A percentile compares a stretch with the other conserved stretches of the same genome.
Evolutionary conservation across 2,113 vertebrate genomes (phyloP).

Genomic region (Calyptomena viridis): DNA sequence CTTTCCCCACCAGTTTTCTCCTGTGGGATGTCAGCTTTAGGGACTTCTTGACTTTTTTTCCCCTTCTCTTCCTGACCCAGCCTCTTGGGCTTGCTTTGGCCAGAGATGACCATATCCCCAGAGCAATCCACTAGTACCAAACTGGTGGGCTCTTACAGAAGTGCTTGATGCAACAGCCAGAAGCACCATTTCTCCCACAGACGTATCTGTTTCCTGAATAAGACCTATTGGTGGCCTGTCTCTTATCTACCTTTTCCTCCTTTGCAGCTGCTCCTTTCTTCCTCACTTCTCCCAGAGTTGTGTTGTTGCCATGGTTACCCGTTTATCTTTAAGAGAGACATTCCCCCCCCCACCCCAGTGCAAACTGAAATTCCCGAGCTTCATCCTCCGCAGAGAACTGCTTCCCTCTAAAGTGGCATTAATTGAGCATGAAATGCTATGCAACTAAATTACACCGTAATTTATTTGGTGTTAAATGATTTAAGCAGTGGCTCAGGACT

Average conservation of each 20-base stretch:
- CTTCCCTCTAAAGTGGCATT: slow-evolving; percentile 51
- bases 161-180: background rate
- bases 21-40: background rate
- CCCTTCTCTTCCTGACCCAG: background rate
- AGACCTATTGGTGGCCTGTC: background rate
- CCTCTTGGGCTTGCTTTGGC: background rate
- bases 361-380: background rate
- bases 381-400: background rate
- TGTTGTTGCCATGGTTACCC: slow-evolving; percentile 51
- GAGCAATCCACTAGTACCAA: background rate
- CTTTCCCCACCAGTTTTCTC: background rate
- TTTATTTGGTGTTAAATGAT: slow-evolving; percentile 61
- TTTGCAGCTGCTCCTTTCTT: background rate
- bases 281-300: background rate
- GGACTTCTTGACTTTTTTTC: background rate
- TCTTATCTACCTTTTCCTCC: slow-evolving; percentile 13
- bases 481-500: slow-evolving; percentile 28
- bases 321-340: slow-evolving; percentile 18
- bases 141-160: background rate
- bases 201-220: background rate
- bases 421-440: slow-evolving; percentile 67
- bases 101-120: accelerated
- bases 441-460: slow-evolving; percentile 57
- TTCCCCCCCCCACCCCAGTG: background rate
- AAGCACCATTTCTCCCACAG: background rate